Base-by-base conservation (phyloP, 2,113 vertebrate genomes). In the Cyprinodon tularosa region DNA sequence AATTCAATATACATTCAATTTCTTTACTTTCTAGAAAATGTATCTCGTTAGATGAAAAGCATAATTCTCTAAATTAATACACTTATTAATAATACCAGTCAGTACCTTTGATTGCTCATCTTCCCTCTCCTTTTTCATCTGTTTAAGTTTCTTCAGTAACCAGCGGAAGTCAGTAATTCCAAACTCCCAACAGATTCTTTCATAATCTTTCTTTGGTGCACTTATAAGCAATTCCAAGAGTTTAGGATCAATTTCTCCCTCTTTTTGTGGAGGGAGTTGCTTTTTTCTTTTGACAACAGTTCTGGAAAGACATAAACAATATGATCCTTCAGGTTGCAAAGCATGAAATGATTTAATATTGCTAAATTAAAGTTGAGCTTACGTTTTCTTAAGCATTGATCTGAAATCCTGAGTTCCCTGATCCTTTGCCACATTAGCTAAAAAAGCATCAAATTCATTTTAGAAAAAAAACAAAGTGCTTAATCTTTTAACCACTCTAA, bases 131-230 rank as follows among this genome's bases (percentile, higher is more conserved):
- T 91, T 93, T 80, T 88, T 96, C 81, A 97, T 81, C 83, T 95
- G 88, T 47, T 95, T 95, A 50, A 99, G 92, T 89, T 84, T 95
- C 71, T 92, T 97, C 81, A 98, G 88, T 95, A 98, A 91, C 83
- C 96, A 96, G 11, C 97, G 95, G 80, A 95, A 98, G 84, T 98
- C 96, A 1, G 90, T 94, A 7, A 98, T 88, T 7, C 97, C 96
- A 22, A 95, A 96, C 12, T 96, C 95, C 0, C 87, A 15, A 79
- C 97, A 98, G 82, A 97, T 96, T 66, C 85, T 93, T 86, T 98
- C 96, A 29, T 97, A 98, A 81, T 98, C 93, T 80, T 86, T 98
- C 66, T 69, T 96, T 65, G 94, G 93, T 11, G 95, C 95, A 0
- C 91, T 86, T 78, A 97, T 64, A 71, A 98, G 82, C 61, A 98